Percentiles rank a stretch among this genome's conserved stretches.
phyloP scores from a whole-genome alignment of 1,140 invertebrate species.

The Cyclina sinensis region DNA sequence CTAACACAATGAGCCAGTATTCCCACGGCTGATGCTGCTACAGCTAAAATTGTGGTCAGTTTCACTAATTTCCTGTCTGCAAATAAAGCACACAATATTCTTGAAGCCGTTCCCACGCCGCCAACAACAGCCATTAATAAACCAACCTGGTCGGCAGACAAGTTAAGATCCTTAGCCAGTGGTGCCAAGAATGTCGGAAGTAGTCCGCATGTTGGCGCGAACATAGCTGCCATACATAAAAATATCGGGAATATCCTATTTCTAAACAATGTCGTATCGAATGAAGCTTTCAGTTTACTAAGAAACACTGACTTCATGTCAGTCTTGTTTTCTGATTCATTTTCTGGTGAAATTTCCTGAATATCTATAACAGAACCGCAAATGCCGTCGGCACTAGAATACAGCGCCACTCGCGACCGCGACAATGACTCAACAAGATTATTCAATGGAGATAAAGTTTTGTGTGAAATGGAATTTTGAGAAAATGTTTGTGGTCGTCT shows the following conservation, averaged over 20 bases:
- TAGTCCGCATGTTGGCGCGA: constrained; percentile 8
- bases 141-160: constrained; percentile 10
- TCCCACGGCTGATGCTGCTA: background rate
- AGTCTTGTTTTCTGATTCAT: background rate
- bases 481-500: constrained; percentile 28
- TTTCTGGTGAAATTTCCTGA: constrained; percentile 1
- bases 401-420: constrained; percentile 37
- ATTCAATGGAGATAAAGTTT: constrained; percentile 23
- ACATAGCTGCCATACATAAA: constrained; percentile 37
- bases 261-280: constrained; percentile 31
- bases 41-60: constrained; percentile 49
- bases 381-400: constrained; percentile 44
- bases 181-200: constrained; percentile 32
- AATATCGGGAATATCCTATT: constrained; percentile 51
- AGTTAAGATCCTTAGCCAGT: constrained; percentile 23
- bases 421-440: constrained; percentile 52
- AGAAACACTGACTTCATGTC: too few species aligned
- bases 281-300: background rate
- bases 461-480: background rate
- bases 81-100: constrained; percentile 36
- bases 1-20: constrained; percentile 23
- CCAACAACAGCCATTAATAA: constrained; percentile 47
- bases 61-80: constrained; percentile 49
- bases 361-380: constrained; percentile 54
- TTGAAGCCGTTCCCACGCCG: constrained; percentile 38